phyloP scores from a whole-genome alignment of 2,888 invertebrate genomes.

The Pilophorus perplexus region DNA sequence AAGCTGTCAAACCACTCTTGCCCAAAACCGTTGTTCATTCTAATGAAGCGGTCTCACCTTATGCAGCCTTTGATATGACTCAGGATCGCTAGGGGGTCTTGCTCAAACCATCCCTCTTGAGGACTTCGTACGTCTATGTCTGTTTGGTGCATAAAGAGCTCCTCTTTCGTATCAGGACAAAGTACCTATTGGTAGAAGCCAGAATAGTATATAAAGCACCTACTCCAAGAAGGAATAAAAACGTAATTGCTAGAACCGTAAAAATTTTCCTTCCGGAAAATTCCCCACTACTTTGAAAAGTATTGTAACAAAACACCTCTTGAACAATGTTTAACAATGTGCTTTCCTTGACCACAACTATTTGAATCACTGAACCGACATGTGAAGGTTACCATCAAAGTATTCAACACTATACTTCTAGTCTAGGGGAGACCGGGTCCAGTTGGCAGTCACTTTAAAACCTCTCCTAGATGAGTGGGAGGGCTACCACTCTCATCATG shows the following conservation, averaged over 20 bases:
- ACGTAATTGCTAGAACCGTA: too few species aligned
- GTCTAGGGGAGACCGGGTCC: too few species aligned
- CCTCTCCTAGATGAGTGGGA: too few species aligned
- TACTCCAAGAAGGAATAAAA: background rate
- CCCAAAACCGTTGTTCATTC: background rate
- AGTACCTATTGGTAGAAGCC: conserved; percentile 33
- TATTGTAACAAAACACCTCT: background rate
- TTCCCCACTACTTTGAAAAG: background rate
- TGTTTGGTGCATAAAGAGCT: conserved; percentile 65
- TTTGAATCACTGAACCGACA: too few species aligned
- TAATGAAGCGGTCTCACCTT: conserved; percentile 22
- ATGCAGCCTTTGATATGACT: conserved; percentile 79
- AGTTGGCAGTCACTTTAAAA: too few species aligned
- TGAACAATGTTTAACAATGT: too few species aligned
- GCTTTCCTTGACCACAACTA: too few species aligned
- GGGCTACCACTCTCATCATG: too few species aligned
- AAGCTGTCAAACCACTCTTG: background rate
- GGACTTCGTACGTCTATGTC: conserved; percentile 77
- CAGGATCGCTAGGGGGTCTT: conserved; percentile 82
- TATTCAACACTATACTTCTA: too few species aligned
- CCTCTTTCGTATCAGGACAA: conserved; percentile 45
- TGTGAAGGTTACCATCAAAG: too few species aligned
- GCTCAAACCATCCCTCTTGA: conserved; percentile 96
- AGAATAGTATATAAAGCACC: background rate
- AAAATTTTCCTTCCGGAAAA: too few species aligned